Base-by-base conservation (phyloP, 2,113 vertebrate species). In the Calonectris borealis region DNA sequence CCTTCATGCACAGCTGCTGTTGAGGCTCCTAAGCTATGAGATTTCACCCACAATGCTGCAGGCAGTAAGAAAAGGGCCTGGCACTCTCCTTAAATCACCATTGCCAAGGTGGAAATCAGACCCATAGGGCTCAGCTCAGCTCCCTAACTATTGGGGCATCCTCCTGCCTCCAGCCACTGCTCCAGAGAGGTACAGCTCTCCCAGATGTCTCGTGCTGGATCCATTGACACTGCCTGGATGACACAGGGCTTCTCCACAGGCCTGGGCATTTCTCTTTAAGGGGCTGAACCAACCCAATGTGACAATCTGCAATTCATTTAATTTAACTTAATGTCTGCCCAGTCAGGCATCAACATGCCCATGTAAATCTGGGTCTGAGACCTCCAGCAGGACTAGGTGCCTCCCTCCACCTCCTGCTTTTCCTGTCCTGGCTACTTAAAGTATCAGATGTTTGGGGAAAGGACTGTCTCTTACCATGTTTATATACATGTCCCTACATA, bases 371-470 rank as follows among this genome's bases (percentile, higher is more conserved):
- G n/a, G 10, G 17, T 38, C 25, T 1, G 3, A 83, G 44, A 42
- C 31, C 19, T 54, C 22, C 44, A 61, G 4, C 22, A 20, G 32
- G n/a, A 36, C 58, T 36, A 61, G n/a, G 22, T 61, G 22, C 58
- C 58, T 44, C 34, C 17, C 17, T 42, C 19, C 29, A 51, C 4
- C 2, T 2, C 5, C 8, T 0, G 0, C 18, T 72, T 85, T 61
- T 79, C 27, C 19, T 92, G 7, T 77, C 32, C 22, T 76, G 58
- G 16, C 6, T 70, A 31, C n/a, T 40, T 65, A 15, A 57, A 22
- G 4, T 17, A 57, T 4, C 38, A 61, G 13, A 14, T 61, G 48
- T 78, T 19, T 55, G 16, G 14, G 32, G 24, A 86, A 84, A 84
- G 20, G 7, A 20, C 19, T 65, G 16, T 25, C 10, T 91, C 38